Base-by-base conservation (phyloP, 2,888 invertebrate genomes). In the Ischnura elegans region DNA sequence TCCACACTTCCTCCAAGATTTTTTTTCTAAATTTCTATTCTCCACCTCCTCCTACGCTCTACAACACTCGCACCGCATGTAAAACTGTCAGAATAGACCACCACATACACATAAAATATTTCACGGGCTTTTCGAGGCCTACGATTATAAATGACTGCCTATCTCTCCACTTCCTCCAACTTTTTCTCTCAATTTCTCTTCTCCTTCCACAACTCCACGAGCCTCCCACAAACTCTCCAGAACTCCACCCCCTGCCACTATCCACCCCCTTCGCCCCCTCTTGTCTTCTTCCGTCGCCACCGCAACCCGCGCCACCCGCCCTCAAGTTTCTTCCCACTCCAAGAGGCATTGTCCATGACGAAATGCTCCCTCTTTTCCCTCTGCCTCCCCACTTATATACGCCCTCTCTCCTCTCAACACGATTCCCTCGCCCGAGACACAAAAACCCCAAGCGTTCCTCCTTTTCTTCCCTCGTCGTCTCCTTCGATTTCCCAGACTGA, bases 401-500 rank as follows among this genome's bases (percentile, higher is more conserved):
- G 3, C 66, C 61, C 61, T 1, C 8, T 13, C 61, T 61, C 61
- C n/a, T 61, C 76, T 16, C 16, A 29, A 5, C 76, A 2, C 76
- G n/a, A 29, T 25, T 16, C 86, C 19, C 86, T 8, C 43, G 36
- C 42, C 43, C 51, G 42, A 45, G 25, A 55, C 55, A 66, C 61
- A 43, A 8, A 43, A 86, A 86, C 5, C 86, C 45, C 25, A 45
- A 45, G 45, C 46, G n/a, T 25, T n/a, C 36, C n/a, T 43, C 43
- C 45, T 45, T 36, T 21, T 25, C 45, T 42, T 85, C 84, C 36
- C 36, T n/a, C 76, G 6, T 29, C 76, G 76, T 43, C 84, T 86
- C 43, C 86, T 76, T 76, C 76, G n/a, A 76, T n/a, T 76, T n/a
- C 51, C 76, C 36, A 76, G 36, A 36, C 66, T n/a, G 76, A 76